A percentile compares a stretch with the other conserved stretches of the same genome.
phyloP scores from a whole-genome alignment of 2,797 vertebrate species.

The Xyrichtys novacula region DNA sequence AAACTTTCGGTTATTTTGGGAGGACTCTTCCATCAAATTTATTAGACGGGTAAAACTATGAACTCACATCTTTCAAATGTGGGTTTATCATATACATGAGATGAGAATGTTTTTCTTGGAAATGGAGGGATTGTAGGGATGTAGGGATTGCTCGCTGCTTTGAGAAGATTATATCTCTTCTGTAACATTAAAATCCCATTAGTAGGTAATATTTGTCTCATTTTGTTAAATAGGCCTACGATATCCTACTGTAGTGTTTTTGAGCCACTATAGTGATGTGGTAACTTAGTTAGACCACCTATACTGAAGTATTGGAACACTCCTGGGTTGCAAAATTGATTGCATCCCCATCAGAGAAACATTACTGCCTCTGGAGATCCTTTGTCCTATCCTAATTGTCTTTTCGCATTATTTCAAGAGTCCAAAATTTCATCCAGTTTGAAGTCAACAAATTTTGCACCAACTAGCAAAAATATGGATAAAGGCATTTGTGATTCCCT shows the following conservation, averaged over 20 bases:
- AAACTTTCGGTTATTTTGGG: conserved; percentile 36
- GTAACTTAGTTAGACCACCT: not conserved
- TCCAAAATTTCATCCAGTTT: not conserved
- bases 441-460: not conserved
- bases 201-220: conserved; percentile 7
- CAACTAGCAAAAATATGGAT: not conserved
- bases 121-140: not conserved
- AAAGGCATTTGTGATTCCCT: not conserved
- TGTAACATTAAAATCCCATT: conserved; percentile 18
- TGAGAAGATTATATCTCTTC: not conserved
- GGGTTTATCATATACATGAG: too few species aligned
- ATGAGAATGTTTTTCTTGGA: not conserved
- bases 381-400: not conserved
- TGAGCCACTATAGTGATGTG: not conserved
- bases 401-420: not conserved
- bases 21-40: conserved; percentile 3
- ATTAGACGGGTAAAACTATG: conserved; percentile 7
- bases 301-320: not conserved
- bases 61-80: not conserved
- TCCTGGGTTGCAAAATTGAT: not conserved
- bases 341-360: not conserved
- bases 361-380: not conserved
- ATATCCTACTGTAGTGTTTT: conserved; percentile 17
- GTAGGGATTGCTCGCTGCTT: not conserved
- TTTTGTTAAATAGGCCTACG: conserved; percentile 7